These are phyloP conservation scores for Lepidochrysops patricia DNA, from an alignment of 2,888 invertebrate species.

Conservation along the genomic window DNA sequence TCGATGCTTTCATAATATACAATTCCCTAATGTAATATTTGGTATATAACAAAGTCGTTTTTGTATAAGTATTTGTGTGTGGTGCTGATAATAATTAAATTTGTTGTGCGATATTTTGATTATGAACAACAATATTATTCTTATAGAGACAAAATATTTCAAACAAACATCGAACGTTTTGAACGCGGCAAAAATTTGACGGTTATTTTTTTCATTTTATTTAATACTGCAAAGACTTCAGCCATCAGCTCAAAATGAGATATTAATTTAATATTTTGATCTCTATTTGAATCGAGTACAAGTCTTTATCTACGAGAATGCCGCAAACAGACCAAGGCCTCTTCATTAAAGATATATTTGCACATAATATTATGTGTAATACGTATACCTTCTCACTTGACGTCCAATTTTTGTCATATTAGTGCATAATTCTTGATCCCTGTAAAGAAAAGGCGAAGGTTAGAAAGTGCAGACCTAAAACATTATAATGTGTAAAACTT, in stretches of 20 bases:
- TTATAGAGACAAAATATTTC: neutral
- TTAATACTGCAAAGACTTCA: neutral
- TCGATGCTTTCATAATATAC: neutral
- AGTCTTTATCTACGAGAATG: neutral
- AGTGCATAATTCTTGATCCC: slow-evolving; percentile 88
- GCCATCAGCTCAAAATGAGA: neutral
- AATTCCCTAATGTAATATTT: slow-evolving; percentile 1
- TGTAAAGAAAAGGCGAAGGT: slow-evolving; percentile 30
- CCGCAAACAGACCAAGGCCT: neutral
- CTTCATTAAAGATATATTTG: neutral
- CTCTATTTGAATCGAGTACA: neutral
- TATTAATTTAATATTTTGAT: neutral
- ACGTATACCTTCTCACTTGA: slow-evolving; percentile 36
- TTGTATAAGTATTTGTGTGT: neutral
- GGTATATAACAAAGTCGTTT: slow-evolving; percentile 2
- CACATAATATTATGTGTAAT: slow-evolving; percentile 25
- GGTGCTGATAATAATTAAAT: neutral
- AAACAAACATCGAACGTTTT: neutral
- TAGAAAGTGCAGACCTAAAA: neutral
- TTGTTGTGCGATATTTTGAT: slow-evolving; percentile 10
- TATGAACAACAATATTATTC: neutral
- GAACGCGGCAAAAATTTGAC: neutral
- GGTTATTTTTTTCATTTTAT: neutral
- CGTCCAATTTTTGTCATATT: slow-evolving; percentile 76
- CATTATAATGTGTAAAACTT: too few species aligned